phyloP scores from a whole-genome alignment of 2,113 vertebrate genomes.

The Paedocypris sp. region DNA sequence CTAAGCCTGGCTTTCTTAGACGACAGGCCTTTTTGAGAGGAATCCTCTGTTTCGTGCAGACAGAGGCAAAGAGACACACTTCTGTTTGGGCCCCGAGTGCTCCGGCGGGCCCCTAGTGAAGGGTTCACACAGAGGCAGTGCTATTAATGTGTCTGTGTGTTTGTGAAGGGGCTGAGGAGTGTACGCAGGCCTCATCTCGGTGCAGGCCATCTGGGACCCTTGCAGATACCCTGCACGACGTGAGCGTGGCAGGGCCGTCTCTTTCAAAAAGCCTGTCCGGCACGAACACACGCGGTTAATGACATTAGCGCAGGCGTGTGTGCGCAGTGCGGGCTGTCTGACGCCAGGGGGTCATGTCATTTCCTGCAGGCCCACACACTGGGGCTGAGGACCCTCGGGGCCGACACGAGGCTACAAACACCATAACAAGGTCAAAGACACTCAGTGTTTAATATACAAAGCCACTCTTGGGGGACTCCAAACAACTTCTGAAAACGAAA shows the following conservation, averaged over 20 bases:
- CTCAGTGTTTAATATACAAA: background rate
- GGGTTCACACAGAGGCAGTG: constrained; percentile 57
- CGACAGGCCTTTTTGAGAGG: constrained; percentile 57
- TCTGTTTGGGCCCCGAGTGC: constrained; percentile 49
- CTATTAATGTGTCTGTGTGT: constrained; percentile 48
- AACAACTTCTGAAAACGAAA: background rate
- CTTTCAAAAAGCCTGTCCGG: constrained; percentile 51
- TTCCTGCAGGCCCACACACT: constrained; percentile 49
- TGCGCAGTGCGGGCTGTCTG: constrained; percentile 54
- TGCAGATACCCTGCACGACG: constrained; percentile 58
- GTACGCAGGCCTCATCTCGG: constrained; percentile 46
- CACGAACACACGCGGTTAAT: constrained; percentile 53
- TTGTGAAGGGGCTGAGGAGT: constrained; percentile 30
- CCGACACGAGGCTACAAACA: background rate
- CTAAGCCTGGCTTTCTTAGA: constrained; percentile 90
- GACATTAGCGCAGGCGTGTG: constrained; percentile 54
- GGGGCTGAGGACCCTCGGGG: background rate
- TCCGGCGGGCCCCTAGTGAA: constrained; percentile 42
- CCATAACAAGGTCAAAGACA: constrained; percentile 10
- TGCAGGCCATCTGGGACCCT: constrained; percentile 59
- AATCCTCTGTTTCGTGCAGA: constrained; percentile 63
- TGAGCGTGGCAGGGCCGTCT: constrained; percentile 41
- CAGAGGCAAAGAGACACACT: constrained; percentile 61
- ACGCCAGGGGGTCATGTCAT: constrained; percentile 59
- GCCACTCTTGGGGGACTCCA: background rate